phyloP scores from a whole-genome alignment of 2,797 vertebrate species.

The Mormyrus hasselquistii region DNA sequence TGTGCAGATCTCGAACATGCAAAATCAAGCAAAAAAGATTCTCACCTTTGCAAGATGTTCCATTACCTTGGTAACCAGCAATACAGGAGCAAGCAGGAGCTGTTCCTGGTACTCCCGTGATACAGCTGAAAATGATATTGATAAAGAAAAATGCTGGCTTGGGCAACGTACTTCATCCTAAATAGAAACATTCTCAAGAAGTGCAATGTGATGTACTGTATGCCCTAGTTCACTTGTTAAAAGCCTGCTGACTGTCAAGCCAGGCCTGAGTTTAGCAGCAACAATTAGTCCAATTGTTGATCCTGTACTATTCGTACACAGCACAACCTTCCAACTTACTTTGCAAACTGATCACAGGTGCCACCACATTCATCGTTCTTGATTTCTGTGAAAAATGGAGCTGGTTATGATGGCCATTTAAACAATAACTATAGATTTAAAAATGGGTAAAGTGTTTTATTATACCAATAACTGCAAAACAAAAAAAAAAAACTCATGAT shows the following conservation, averaged over 20 bases:
- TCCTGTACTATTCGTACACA: neutral
- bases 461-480: neutral
- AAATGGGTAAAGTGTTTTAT: neutral
- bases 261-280: neutral
- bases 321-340: constrained; percentile 62
- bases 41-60: constrained; percentile 77
- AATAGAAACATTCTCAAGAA: neutral
- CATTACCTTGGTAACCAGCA: constrained; percentile 81
- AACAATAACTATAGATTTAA: neutral
- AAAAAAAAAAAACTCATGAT: neutral
- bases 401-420: neutral
- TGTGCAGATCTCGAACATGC: neutral
- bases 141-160: neutral
- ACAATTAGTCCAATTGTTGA: neutral
- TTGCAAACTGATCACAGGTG: constrained; percentile 73
- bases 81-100: constrained; percentile 67
- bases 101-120: constrained; percentile 54
- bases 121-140: constrained; percentile 64
- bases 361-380: constrained; percentile 69
- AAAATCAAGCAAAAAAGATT: neutral
- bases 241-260: neutral
- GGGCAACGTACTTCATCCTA: neutral
- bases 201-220: neutral
- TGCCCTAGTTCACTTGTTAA: neutral
- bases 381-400: constrained; percentile 58